Percentiles rank a stretch among this genome's conserved stretches.
These are phyloP conservation scores for Eospalax fontanierii DNA, from an alignment of 2,797 vertebrate species.

Conservation along the genomic window DNA sequence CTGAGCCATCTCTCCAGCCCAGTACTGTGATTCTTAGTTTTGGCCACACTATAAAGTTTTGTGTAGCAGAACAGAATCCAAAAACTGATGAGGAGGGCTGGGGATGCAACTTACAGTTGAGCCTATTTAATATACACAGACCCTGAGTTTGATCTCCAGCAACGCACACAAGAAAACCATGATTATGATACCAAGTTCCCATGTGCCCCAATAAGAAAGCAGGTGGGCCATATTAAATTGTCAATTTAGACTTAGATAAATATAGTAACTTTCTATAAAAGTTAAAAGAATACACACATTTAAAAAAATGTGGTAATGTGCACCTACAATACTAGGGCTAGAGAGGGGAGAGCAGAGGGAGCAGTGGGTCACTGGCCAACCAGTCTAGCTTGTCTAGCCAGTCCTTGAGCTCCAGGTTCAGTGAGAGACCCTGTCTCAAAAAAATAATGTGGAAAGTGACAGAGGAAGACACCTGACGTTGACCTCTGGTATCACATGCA, in stretches of 20 bases:
- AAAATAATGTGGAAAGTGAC: too few species aligned
- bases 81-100: background rate
- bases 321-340: too few species aligned
- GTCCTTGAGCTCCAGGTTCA: too few species aligned
- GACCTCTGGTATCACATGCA: too few species aligned
- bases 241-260: background rate
- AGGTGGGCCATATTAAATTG: background rate
- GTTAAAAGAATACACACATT: too few species aligned
- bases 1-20: too few species aligned
- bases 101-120: background rate
- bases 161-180: background rate
- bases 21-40: slow-evolving; percentile 27
- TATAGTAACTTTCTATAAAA: background rate
- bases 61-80: background rate
- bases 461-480: too few species aligned
- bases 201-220: slow-evolving; percentile 5
- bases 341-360: too few species aligned
- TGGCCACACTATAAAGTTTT: background rate
- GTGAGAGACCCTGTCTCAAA: too few species aligned
- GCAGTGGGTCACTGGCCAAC: too few species aligned
- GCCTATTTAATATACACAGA: background rate
- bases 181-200: slow-evolving; percentile 9
- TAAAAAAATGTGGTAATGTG: too few species aligned
- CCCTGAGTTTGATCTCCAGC: background rate
- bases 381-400: too few species aligned